Conservation (phyloP, 1,140 invertebrate genomes). For the Drosophila obscura region DNA sequence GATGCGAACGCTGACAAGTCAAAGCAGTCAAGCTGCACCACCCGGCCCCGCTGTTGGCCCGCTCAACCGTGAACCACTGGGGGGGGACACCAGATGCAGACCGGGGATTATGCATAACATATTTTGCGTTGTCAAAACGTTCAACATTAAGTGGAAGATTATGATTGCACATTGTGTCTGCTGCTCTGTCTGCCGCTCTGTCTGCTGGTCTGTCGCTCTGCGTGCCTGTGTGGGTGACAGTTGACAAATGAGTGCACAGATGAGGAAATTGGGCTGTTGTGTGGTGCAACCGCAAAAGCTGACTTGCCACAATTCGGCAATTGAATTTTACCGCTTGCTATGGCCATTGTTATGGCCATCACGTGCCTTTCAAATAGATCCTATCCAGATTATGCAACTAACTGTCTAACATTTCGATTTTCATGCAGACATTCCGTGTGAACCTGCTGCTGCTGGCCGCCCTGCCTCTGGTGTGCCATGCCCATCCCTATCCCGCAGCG, state of each 20-base stretch:
- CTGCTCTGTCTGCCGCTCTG: too few species aligned
- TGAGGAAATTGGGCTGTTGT: slow-evolving; percentile 27
- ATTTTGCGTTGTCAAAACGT: slow-evolving; percentile 22
- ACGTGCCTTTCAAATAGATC: slow-evolving; percentile 23
- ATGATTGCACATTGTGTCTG: slow-evolving; percentile 33
- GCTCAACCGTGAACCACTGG: slow-evolving; percentile 37
- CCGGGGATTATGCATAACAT: slow-evolving; percentile 36
- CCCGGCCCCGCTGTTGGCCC: slow-evolving; percentile 9
- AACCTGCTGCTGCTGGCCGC: slow-evolving; percentile 52
- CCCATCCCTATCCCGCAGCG: slow-evolving; percentile 64
- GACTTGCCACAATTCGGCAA: slow-evolving; percentile 43
- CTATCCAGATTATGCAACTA: slow-evolving; percentile 38
- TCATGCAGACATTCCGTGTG: slow-evolving; percentile 36
- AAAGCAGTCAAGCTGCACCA: slow-evolving; percentile 7
- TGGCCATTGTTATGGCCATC: slow-evolving; percentile 33
- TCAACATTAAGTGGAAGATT: slow-evolving; percentile 35
- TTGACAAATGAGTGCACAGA: slow-evolving; percentile 66
- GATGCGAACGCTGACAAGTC: slow-evolving; percentile 29
- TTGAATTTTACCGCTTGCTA: slow-evolving; percentile 38
- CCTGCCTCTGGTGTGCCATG: slow-evolving; percentile 63
- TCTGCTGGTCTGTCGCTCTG: not conserved
- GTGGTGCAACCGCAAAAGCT: slow-evolving; percentile 26
- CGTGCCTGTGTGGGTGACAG: slow-evolving; percentile 39
- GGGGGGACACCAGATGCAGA: slow-evolving; percentile 21
- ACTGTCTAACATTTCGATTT: not conserved